Base-by-base conservation (phyloP, 1,140 invertebrate genomes). In the Potamilus streckersoni region DNA sequence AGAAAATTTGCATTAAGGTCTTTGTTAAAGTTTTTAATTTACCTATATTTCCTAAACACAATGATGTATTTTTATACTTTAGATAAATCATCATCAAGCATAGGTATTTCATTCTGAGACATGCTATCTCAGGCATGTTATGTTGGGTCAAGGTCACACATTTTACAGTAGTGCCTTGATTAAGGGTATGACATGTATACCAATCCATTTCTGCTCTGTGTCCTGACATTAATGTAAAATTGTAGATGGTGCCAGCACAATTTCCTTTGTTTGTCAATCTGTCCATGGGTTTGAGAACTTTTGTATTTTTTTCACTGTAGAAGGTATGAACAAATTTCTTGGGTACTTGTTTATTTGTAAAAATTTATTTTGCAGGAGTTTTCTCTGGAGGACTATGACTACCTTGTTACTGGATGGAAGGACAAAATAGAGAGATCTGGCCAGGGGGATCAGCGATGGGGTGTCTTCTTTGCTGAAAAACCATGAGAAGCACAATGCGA, bases 371-470 rank as follows among this genome's bases (percentile, higher is more conserved):
- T 79, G 31, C 73, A 87, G 86, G 83, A 87, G 58, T 87, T 87
- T 73, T 79, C 80, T 60, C 73, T 81, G 62, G 82, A 89, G 60
- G 91, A 92, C 77, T 92, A 89, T 76, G 74, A 90, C 17, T 86
- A 91, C 66, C 89, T 92, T 69, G 86, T 91, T 16, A 82, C 89
- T 57, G 92, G 92, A 17, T 93, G 92, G 92, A 88, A 90, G 69
- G 87, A 89, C 15, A 93, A 92, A 78, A 65, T 92, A n/a, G 80
- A 83, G 20, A 84, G 92, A 61, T 91, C 90, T 66, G 74, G 61
- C 38, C 83, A 82, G 23, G 91, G 91, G 15, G 91, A 92, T 81
- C 92, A 92, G 82, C 87, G 88, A 66, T 92, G 92, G 92, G 92
- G 92, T 14, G 83, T 91, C 11, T 92, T 92, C 78, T 86, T 85